Evolutionary conservation across 1,140 invertebrate genomes (phyloP).

Genomic region (Zaprionus africanus): DNA sequence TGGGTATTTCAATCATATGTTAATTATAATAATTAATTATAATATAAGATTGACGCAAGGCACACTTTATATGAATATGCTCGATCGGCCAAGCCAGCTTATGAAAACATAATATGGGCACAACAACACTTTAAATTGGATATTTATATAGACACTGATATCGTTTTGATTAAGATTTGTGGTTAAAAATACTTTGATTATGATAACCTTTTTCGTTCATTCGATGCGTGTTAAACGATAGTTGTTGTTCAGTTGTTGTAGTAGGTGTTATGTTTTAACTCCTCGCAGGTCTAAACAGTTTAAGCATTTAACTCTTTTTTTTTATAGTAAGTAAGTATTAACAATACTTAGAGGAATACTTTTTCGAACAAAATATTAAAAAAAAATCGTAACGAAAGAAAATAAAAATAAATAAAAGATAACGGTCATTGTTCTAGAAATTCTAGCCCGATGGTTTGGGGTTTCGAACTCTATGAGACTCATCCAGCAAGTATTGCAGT

Average conservation of each 20-base stretch:
- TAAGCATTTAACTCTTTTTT: slow-evolving; percentile 8
- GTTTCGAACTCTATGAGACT: slow-evolving; percentile 61
- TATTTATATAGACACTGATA: slow-evolving; percentile 79
- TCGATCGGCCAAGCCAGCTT: slow-evolving; percentile 59
- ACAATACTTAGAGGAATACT: slow-evolving; percentile 25
- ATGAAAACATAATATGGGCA: slow-evolving; percentile 63
- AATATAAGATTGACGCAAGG: slow-evolving; percentile 66
- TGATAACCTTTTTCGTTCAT: slow-evolving; percentile 62
- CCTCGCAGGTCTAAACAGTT: slow-evolving; percentile 46
- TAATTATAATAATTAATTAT: slow-evolving; percentile 28
- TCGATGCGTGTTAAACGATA: slow-evolving; percentile 70
- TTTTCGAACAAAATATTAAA: slow-evolving; percentile 5
- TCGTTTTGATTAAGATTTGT: slow-evolving; percentile 63
- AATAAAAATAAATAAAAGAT: slow-evolving; percentile 27
- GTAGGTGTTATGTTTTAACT: slow-evolving; percentile 65
- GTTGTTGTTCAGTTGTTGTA: slow-evolving; percentile 68
- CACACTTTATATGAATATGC: slow-evolving; percentile 54
- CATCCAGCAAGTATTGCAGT: slow-evolving; percentile 61
- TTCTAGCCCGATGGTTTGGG: slow-evolving; percentile 24
- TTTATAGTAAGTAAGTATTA: slow-evolving; percentile 6
- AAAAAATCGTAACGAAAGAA: slow-evolving; percentile 1
- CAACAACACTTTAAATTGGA: slow-evolving; percentile 66
- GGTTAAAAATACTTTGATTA: slow-evolving; percentile 48
- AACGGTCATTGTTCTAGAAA: slow-evolving; percentile 14
- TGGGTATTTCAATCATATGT: slow-evolving; percentile 33